Evolutionary conservation across 1,140 invertebrate genomes (phyloP).

Genomic region (Brachionus koreanus): DNA sequence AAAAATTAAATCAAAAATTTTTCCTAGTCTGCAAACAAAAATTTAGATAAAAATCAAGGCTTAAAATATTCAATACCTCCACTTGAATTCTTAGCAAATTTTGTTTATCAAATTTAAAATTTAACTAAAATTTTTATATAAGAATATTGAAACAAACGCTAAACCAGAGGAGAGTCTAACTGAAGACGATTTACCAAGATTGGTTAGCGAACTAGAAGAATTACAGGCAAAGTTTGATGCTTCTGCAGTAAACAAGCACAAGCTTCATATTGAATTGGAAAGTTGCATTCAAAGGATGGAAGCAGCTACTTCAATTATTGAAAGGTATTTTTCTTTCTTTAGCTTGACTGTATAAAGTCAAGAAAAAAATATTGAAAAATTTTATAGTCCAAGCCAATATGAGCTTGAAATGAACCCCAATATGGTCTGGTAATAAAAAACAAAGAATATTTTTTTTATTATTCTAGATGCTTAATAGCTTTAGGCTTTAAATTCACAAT

Average conservation of each 20-base stretch:
- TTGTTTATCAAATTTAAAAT: background rate
- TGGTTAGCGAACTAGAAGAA: constrained; percentile 52
- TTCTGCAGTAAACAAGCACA: constrained; percentile 56
- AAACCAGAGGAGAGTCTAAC: constrained; percentile 46
- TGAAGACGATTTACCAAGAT: constrained; percentile 50
- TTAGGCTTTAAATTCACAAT: constrained; percentile 12
- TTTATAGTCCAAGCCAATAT: background rate
- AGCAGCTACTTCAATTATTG: constrained; percentile 54
- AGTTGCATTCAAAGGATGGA: constrained; percentile 58
- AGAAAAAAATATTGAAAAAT: background rate
- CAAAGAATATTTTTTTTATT: background rate
- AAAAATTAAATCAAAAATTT: no score
- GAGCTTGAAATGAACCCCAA: background rate
- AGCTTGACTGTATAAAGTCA: background rate
- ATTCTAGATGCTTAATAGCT: background rate
- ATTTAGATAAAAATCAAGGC: no score
- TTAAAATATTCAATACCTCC: background rate
- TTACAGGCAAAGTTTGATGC: constrained; percentile 55
- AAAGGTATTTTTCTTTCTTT: constrained; percentile 49
- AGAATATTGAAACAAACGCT: constrained; percentile 45
- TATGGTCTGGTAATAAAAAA: constrained; percentile 20
- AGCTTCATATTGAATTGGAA: constrained; percentile 53
- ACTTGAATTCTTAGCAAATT: background rate
- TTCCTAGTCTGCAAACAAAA: no score
- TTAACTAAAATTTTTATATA: background rate